phyloP scores from a whole-genome alignment of 1,140 invertebrate genomes.

The Cepaea nemoralis region DNA sequence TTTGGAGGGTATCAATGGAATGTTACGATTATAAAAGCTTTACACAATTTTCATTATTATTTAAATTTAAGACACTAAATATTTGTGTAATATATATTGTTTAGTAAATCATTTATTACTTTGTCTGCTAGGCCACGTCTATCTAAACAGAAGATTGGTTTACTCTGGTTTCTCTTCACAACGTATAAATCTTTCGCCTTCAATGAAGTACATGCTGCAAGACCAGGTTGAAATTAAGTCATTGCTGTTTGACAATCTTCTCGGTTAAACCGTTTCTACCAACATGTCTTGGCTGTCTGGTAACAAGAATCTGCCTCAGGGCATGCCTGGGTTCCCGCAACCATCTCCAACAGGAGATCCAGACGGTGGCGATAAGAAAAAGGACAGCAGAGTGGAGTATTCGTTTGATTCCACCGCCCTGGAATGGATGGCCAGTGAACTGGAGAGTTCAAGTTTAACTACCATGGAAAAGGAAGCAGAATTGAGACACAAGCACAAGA shows the following conservation, averaged over 20 bases:
- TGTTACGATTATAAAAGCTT: too few relatives aligned
- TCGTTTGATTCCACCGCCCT: conserved; percentile 94
- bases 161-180: too few relatives aligned
- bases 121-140: too few relatives aligned
- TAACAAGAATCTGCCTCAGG: conserved; percentile 53
- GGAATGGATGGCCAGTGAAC: conserved; percentile 93
- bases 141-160: too few relatives aligned
- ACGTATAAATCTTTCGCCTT: too few relatives aligned
- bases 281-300: conserved; percentile 72
- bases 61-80: too few relatives aligned
- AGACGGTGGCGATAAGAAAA: conserved; percentile 43
- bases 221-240: conserved; percentile 9
- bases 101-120: too few relatives aligned
- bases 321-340: conserved; percentile 47
- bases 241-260: background rate
- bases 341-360: conserved; percentile 49
- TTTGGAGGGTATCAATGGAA: too few relatives aligned
- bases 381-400: conserved; percentile 65
- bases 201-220: conserved; percentile 36
- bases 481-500: conserved; percentile 90
- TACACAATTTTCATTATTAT: too few relatives aligned
- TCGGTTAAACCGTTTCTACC: too few relatives aligned
- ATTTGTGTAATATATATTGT: too few relatives aligned
- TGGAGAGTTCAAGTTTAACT: conserved; percentile 92
- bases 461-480: conserved; percentile 98